These are phyloP conservation scores for Vimba vimba DNA, from an alignment of 2,113 vertebrate genomes.

Conservation along the genomic window DNA sequence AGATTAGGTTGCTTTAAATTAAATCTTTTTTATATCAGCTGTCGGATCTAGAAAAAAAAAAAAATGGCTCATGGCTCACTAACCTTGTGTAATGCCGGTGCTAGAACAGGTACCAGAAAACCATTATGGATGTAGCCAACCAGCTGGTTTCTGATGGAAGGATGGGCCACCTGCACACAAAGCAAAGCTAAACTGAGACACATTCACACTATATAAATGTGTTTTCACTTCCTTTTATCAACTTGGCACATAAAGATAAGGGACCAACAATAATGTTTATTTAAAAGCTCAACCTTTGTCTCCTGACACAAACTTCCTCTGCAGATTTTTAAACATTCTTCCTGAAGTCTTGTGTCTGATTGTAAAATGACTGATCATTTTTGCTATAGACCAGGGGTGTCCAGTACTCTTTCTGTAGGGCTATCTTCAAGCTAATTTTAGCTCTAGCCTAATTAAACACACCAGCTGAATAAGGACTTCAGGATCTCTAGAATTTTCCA, in stretches of 20 bases:
- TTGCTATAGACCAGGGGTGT: neutral
- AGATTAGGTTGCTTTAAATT: neutral
- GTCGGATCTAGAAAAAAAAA: neutral
- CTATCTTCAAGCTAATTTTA: neutral
- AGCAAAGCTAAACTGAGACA: neutral
- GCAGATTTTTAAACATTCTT: neutral
- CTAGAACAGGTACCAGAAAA: slow-evolving; percentile 95
- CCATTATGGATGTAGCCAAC: slow-evolving; percentile 95
- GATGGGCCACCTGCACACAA: slow-evolving; percentile 85
- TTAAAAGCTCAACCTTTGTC: slow-evolving; percentile 21
- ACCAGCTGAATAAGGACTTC: neutral
- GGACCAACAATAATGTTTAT: neutral
- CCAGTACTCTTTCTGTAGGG: no score
- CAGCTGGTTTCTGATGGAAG: slow-evolving; percentile 89
- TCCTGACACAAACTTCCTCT: neutral
- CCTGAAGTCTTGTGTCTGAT: neutral
- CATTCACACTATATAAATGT: neutral
- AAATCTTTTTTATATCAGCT: neutral
- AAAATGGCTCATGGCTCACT: slow-evolving; percentile 50
- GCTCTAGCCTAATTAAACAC: neutral
- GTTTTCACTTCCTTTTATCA: neutral
- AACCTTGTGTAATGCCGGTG: slow-evolving; percentile 96
- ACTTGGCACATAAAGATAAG: neutral
- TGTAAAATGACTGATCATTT: neutral
- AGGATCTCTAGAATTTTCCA: neutral